A percentile compares a stretch with the other conserved stretches of the same genome.
Evolutionary conservation across 2,888 invertebrate genomes (phyloP).

Genomic region (Lottia scabra): DNA sequence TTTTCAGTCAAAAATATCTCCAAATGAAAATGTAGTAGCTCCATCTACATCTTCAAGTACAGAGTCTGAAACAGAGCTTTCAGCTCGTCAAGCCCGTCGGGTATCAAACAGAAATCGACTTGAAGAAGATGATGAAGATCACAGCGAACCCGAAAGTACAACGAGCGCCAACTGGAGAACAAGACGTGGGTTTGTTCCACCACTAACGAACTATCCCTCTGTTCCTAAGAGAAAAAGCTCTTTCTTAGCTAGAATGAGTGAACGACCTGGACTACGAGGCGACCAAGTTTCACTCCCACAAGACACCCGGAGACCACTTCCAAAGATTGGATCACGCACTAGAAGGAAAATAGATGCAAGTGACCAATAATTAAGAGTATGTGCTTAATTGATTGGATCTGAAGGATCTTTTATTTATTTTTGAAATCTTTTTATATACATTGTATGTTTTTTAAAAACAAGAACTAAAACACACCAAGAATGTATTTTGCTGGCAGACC

Average conservation of each 20-base stretch:
- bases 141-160: not conserved
- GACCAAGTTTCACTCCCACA: not conserved
- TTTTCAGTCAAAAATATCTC: not conserved
- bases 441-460: too few species aligned
- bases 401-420: too few species aligned
- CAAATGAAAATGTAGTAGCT: not conserved
- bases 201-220: not conserved
- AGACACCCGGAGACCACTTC: not conserved
- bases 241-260: not conserved
- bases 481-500: too few species aligned
- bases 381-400: too few species aligned
- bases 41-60: not conserved
- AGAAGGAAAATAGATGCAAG: too few species aligned
- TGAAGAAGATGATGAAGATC: not conserved
- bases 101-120: not conserved
- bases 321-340: not conserved
- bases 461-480: too few species aligned
- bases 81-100: not conserved
- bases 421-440: too few species aligned
- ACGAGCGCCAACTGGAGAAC: not conserved
- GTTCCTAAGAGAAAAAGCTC: not conserved
- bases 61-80: not conserved
- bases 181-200: not conserved
- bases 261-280: not conserved
- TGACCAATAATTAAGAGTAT: too few species aligned